Evolutionary conservation across 2,888 invertebrate species (phyloP).

Genomic region (Hipparchia sbordonii): DNA sequence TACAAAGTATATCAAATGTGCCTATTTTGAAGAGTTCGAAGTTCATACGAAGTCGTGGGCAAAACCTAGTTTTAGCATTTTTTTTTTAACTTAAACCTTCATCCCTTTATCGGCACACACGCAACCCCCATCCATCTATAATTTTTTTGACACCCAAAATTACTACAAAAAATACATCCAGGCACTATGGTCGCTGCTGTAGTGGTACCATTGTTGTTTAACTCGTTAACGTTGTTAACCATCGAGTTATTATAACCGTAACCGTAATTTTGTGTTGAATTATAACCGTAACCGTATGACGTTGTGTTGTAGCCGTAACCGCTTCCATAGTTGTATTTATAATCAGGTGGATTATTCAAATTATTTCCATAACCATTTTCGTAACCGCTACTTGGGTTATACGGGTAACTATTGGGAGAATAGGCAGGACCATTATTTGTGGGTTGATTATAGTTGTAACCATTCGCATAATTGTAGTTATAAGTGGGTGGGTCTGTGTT

Average conservation of each 20-base stretch:
- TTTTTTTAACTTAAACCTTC: background rate
- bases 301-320: background rate
- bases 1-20: no score
- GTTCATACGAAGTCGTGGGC: no score
- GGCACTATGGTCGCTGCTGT: background rate
- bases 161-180: slow-evolving; percentile 4
- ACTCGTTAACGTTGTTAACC: background rate
- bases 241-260: background rate
- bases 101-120: background rate
- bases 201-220: background rate
- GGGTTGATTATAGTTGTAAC: background rate
- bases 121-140: slow-evolving; percentile 10
- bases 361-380: background rate
- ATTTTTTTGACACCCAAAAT: background rate
- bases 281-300: background rate
- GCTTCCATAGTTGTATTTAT: background rate
- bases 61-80: no score
- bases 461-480: background rate
- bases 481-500: background rate
- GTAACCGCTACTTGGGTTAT: background rate
- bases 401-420: background rate
- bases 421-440: background rate
- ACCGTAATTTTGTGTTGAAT: background rate
- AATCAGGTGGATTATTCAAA: background rate
- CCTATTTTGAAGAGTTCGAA: no score